Evolutionary conservation across 2,113 vertebrate genomes (phyloP).

Genomic region (Etia nguti): DNA sequence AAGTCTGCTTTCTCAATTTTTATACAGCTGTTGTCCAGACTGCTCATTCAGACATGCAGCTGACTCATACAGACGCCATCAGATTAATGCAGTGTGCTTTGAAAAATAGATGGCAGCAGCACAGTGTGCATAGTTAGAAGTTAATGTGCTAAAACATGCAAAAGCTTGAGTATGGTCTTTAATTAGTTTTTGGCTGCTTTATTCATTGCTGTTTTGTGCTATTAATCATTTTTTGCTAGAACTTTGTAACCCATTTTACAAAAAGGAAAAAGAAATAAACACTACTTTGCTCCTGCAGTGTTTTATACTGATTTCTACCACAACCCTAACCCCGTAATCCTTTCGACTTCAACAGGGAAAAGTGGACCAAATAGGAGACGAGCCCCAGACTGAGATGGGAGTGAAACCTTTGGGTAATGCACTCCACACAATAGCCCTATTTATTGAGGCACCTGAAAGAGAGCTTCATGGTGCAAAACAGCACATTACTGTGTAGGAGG

Average conservation of each 20-base stretch:
- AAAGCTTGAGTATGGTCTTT: conserved; percentile 7
- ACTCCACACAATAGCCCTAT: conserved; percentile 61
- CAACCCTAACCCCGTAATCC: neutral
- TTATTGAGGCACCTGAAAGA: conserved; percentile 52
- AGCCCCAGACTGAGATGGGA: conserved; percentile 46
- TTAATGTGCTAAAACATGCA: conserved; percentile 28
- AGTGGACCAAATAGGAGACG: conserved; percentile 32
- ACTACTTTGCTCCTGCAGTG: neutral
- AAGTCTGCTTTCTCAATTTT: neutral
- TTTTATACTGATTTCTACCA: neutral
- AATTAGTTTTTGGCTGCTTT: conserved; percentile 13
- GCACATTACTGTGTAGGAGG: conserved; percentile 53
- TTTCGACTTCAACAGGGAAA: conserved; percentile 11
- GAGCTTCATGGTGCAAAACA: conserved; percentile 36
- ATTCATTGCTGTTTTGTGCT: neutral
- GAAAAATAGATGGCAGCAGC: neutral
- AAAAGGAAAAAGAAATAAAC: neutral
- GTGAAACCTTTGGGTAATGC: conserved; percentile 56
- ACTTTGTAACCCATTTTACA: neutral
- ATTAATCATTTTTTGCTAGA: conserved; percentile 8
- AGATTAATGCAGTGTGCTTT: neutral
- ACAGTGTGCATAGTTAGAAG: neutral
- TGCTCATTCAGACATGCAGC: neutral
- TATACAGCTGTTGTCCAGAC: neutral
- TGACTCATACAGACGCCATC: neutral